A percentile compares a stretch with the other conserved stretches of the same genome.
These are phyloP conservation scores for Zaprionus ornatus DNA, from an alignment of 1,140 invertebrate species.

Conservation along the genomic window DNA sequence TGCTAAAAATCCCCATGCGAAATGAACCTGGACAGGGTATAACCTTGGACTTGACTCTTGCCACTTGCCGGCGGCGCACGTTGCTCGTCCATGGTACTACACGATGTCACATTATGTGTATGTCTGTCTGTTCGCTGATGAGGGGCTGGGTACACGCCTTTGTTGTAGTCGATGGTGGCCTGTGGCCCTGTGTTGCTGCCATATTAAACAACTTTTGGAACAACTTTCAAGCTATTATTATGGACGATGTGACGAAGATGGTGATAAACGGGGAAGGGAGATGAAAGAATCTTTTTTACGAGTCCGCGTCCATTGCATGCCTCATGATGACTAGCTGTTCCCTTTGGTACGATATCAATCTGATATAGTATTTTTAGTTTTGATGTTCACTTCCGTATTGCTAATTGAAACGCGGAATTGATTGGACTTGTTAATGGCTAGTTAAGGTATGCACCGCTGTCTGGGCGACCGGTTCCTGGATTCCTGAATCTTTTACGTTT, in stretches of 20 bases:
- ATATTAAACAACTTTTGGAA: conserved; percentile 62
- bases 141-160: conserved; percentile 5
- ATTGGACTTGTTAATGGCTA: conserved; percentile 39
- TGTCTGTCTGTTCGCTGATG: conserved; percentile 15
- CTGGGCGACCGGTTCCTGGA: conserved; percentile 23
- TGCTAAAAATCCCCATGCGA: conserved; percentile 1
- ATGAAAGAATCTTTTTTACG: conserved; percentile 36
- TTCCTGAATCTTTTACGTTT: conserved; percentile 9
- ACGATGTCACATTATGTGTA: conserved; percentile 16
- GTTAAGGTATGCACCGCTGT: conserved; percentile 31
- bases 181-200: conserved; percentile 20
- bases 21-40: conserved; percentile 23
- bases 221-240: conserved; percentile 69
- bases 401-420: conserved; percentile 51
- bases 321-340: conserved; percentile 9
- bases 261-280: conserved; percentile 6
- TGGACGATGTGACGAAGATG: conserved; percentile 16
- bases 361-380: conserved; percentile 23
- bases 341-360: conserved; percentile 39
- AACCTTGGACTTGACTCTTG: conserved; percentile 69
- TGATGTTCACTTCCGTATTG: conserved; percentile 59
- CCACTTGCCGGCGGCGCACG: conserved; percentile 24
- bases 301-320: conserved; percentile 11
- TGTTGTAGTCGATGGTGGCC: conserved; percentile 10
- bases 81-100: neutral